Conservation (phyloP, 2,888 invertebrate genomes). For the Campaea margaritaria region DNA sequence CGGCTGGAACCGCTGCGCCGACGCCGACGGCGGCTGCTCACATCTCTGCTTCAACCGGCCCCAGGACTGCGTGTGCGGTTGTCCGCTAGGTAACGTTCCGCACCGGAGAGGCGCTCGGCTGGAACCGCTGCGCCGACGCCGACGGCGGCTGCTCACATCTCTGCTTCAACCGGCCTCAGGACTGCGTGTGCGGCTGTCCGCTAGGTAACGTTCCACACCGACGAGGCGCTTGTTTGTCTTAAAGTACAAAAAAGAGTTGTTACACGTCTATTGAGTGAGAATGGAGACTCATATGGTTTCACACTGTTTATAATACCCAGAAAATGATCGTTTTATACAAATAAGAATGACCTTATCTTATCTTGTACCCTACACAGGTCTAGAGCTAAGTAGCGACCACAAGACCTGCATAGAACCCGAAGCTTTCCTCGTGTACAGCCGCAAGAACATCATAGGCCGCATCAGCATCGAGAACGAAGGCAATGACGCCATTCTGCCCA, state of each 20-base stretch:
- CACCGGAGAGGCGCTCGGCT: slow-evolving; percentile 75
- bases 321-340: too few species aligned
- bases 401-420: slow-evolving; percentile 94
- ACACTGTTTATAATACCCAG: too few species aligned
- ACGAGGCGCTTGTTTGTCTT: too few species aligned
- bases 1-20: slow-evolving; percentile 90
- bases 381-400: slow-evolving; percentile 91
- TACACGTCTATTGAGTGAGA: too few species aligned
- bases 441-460: slow-evolving; percentile 93
- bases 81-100: slow-evolving; percentile 87
- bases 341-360: too few species aligned
- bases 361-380: slow-evolving; percentile 67
- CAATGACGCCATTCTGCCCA: slow-evolving; percentile 91
- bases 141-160: slow-evolving; percentile 22
- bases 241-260: too few species aligned
- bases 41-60: too few species aligned
- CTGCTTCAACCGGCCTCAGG: too few species aligned
- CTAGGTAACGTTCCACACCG: slow-evolving; percentile 81
- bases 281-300: too few species aligned
- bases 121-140: slow-evolving; percentile 90
- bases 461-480: slow-evolving; percentile 94
- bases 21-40: slow-evolving; percentile 58
- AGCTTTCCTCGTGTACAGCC: slow-evolving; percentile 94
- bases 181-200: slow-evolving; percentile 66
- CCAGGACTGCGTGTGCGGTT: too few species aligned